phyloP scores from a whole-genome alignment of 2,888 invertebrate genomes.

The Tortrix viridana region DNA sequence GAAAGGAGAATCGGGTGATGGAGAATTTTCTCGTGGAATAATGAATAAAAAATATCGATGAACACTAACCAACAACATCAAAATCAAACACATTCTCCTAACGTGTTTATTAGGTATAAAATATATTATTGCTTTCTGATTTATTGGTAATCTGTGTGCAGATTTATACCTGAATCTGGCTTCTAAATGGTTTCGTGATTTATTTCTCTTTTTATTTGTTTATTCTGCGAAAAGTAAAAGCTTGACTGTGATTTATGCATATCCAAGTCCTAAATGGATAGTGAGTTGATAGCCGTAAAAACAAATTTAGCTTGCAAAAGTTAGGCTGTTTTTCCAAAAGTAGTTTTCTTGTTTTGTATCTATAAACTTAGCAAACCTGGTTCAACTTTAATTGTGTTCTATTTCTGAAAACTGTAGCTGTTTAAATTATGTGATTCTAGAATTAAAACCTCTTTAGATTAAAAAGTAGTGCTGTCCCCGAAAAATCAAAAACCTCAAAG shows the following conservation, averaged over 20 bases:
- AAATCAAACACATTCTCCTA: constrained; percentile 7
- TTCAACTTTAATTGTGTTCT: too few species aligned
- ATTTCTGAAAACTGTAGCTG: too few species aligned
- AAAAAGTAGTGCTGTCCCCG: too few species aligned
- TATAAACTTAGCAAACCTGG: too few species aligned
- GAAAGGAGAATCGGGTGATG: too few species aligned
- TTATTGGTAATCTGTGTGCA: constrained; percentile 19
- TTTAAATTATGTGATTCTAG: too few species aligned
- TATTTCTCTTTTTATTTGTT: constrained; percentile 22
- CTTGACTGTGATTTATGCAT: constrained; percentile 24
- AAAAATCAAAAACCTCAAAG: too few species aligned
- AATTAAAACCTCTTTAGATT: too few species aligned
- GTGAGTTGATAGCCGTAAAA: background rate
- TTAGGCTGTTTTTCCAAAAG: background rate
- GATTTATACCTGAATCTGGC: constrained; percentile 14
- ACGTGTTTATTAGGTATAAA: constrained; percentile 24
- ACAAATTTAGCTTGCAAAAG: background rate
- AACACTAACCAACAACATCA: background rate
- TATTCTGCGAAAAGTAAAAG: constrained; percentile 16
- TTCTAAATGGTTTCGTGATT: constrained; percentile 11
- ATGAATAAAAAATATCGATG: too few species aligned
- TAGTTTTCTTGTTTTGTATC: too few species aligned
- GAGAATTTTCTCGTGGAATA: too few species aligned
- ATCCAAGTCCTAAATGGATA: background rate
- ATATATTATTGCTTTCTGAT: constrained; percentile 21